Percentiles rank a stretch among this genome's conserved stretches.
Evolutionary conservation across 2,888 invertebrate species (phyloP).

Genomic region (Pyralis farinalis): DNA sequence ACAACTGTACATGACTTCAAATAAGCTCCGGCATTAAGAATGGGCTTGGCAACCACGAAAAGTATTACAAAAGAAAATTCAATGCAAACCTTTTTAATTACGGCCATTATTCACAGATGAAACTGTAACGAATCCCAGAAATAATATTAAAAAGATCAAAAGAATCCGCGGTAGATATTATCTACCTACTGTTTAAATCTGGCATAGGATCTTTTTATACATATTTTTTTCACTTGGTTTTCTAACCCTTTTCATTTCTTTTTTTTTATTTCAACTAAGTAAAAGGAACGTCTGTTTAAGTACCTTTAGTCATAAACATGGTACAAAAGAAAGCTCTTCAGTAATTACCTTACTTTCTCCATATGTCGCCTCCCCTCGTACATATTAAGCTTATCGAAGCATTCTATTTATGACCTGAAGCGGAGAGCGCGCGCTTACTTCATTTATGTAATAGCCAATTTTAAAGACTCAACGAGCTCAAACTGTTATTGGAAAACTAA

Average conservation of each 20-base stretch:
- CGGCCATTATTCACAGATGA: constrained; percentile 32
- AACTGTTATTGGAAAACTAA: constrained; percentile 39
- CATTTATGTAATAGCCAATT: constrained; percentile 47
- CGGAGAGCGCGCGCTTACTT: constrained; percentile 25
- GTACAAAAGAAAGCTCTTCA: background rate
- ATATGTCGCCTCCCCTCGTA: background rate
- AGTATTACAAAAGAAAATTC: constrained; percentile 32
- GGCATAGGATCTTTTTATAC: too few relatives aligned
- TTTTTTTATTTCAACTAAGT: too few relatives aligned
- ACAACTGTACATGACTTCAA: too few relatives aligned
- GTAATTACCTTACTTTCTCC: background rate
- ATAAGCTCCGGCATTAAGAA: too few relatives aligned
- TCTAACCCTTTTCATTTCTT: too few relatives aligned
- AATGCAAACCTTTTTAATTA: constrained; percentile 51
- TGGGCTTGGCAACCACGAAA: constrained; percentile 24
- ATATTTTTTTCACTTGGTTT: too few relatives aligned
- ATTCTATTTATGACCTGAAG: constrained; percentile 22
- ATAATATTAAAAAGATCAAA: constrained; percentile 12
- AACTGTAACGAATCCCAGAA: constrained; percentile 25
- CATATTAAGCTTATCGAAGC: constrained; percentile 18
- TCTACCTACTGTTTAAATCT: too few relatives aligned
- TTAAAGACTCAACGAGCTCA: constrained; percentile 40
- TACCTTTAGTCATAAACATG: too few relatives aligned
- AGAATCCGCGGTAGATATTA: too few relatives aligned
- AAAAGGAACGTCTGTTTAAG: too few relatives aligned